A percentile compares a stretch with the other conserved stretches of the same genome.
Evolutionary conservation across 2,797 vertebrate genomes (phyloP).

Genomic region (Enteromius afrohamiltoni): DNA sequence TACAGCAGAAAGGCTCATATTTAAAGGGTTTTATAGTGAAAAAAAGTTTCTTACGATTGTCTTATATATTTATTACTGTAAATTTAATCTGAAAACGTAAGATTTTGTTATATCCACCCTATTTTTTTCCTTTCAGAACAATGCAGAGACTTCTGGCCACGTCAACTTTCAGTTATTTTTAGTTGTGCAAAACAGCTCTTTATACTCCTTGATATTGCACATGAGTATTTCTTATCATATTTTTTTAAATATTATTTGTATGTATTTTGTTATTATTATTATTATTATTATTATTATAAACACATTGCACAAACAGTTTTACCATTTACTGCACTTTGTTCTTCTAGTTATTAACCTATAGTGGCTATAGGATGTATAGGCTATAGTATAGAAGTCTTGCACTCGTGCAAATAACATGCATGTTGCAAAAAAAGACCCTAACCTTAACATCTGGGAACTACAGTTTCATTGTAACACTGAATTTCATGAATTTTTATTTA

Average conservation of each 20-base stretch:
- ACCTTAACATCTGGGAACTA: neutral
- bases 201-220: no score
- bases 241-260: neutral
- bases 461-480: neutral
- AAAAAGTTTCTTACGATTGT: neutral
- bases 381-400: neutral
- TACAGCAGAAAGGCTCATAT: neutral
- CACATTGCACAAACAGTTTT: neutral
- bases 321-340: neutral
- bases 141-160: neutral
- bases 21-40: neutral
- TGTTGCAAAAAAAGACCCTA: neutral
- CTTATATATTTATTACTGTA: neutral
- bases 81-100: neutral
- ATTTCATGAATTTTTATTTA: neutral
- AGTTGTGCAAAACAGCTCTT: neutral
- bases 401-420: neutral
- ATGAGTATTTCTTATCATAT: neutral
- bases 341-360: neutral
- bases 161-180: neutral
- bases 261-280: neutral
- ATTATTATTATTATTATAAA: neutral
- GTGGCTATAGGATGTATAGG: no score
- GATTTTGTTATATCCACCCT: neutral
- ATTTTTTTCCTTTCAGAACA: neutral